Percentiles rank a stretch among this genome's conserved stretches.
Evolutionary conservation across 2,797 vertebrate species (phyloP).

Genomic region (Stomatorhinus walkeri): DNA sequence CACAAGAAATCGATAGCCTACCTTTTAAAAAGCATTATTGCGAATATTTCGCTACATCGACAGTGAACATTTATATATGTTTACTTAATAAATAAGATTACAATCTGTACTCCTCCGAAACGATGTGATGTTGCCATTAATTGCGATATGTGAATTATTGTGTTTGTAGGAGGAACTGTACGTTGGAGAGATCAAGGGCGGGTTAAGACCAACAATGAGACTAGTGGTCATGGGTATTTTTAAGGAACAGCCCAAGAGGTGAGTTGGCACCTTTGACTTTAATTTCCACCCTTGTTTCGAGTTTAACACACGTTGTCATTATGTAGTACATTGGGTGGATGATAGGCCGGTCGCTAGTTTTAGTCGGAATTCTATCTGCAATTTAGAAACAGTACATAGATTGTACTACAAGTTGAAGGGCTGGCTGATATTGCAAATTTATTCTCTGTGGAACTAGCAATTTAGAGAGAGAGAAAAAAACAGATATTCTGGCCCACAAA

Average conservation of each 20-base stretch:
- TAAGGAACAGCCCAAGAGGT: slow-evolving; percentile 76
- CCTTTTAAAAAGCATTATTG: not conserved
- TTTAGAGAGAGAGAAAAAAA: not conserved
- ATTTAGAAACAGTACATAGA: not conserved
- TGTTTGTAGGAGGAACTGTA: slow-evolving; percentile 67
- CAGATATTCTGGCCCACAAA: not conserved
- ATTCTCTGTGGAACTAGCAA: not conserved
- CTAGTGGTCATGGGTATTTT: slow-evolving; percentile 79
- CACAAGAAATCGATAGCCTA: not conserved
- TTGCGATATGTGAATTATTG: not conserved
- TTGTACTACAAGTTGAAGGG: not conserved
- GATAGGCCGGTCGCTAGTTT: too few species aligned
- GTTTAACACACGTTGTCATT: not conserved
- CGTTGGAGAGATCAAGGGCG: slow-evolving; percentile 79
- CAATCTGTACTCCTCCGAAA: not conserved
- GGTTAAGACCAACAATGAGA: slow-evolving; percentile 80
- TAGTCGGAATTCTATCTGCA: not conserved
- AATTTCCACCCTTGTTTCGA: not conserved
- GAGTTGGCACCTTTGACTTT: slow-evolving; percentile 31
- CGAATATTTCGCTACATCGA: not conserved
- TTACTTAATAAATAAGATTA: not conserved
- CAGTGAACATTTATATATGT: not conserved
- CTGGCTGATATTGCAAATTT: not conserved
- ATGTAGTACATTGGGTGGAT: not conserved
- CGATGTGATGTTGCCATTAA: not conserved